Base-by-base conservation (phyloP, 2,797 vertebrate species). In the Nothura maculosa region DNA sequence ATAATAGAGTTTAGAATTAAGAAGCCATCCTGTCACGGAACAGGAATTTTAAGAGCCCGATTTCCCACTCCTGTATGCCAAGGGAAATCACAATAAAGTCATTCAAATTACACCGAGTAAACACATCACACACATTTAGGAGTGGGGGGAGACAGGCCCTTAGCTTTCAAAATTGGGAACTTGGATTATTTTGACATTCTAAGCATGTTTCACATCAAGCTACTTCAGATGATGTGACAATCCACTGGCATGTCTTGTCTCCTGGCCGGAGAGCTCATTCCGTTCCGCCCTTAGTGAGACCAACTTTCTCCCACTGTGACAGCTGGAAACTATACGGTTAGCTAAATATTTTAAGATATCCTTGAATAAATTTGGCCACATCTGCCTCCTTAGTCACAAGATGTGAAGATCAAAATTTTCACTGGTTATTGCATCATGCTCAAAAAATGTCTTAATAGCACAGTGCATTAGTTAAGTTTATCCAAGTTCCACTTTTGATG, bases 241-340 rank as follows among this genome's bases (percentile, higher is more conserved):
- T 19, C 52, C 17, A 52, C 25, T 47, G 52, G 36, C 48, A 77
- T 62, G 85, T 89, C 60, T 48, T 40, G 36, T 84, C 67, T 77
- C 48, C 8, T 5, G 14, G n/a, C 19, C 52, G 81, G 34, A 60
- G 6, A 81, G 19, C 32, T 87, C 28, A 81, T 28, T 62, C 40
- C 70, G 36, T n/a, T 87, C 68, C 48, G 72, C 43, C 0, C 0
- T 24, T 32, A 57, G 19, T 0, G 0, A 81, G 48, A 88, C 64
- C 52, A 81, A 88, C 45, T 62, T 91, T 84, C 64, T 80, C 67
- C 54, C n/a, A 47, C 28, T 72, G 36, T 11, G 28, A 72, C 17
- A 74, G 38, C 0, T 77, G 61, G 74, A 61, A 93, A 60, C 48
- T 57, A 42, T 4, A 32, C 32, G 48, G 36, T 87, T 86, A 89